Percentiles rank a stretch among this genome's conserved stretches.
Conservation (phyloP, 2,797 vertebrate species). For the Cryptoblepharus egeriae region DNA sequence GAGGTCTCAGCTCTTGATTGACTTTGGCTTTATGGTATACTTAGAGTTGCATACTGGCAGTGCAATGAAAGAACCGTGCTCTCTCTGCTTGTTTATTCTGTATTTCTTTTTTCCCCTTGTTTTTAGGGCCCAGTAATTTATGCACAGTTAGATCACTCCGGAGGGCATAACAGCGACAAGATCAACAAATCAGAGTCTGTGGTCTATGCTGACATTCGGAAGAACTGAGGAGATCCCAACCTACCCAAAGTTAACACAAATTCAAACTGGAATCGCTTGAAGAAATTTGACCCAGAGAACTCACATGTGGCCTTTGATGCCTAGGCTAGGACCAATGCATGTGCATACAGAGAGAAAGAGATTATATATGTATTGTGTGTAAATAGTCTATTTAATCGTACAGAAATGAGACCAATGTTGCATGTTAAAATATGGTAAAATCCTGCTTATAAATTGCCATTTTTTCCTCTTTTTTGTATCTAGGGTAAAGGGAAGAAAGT, state of each 20-base stretch:
- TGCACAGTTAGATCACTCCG: slow-evolving; percentile 93
- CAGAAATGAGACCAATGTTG: slow-evolving; percentile 69
- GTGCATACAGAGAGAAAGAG: slow-evolving; percentile 66
- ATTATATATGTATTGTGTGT: slow-evolving; percentile 72
- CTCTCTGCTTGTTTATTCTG: slow-evolving; percentile 8
- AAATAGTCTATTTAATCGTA: slow-evolving; percentile 80
- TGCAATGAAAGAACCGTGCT: not conserved
- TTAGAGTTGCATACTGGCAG: not conserved
- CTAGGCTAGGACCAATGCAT: slow-evolving; percentile 72
- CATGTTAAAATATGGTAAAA: slow-evolving; percentile 69
- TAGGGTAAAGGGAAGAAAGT: slow-evolving; percentile 61
- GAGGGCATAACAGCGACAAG: slow-evolving; percentile 85
- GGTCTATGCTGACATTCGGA: slow-evolving; percentile 94
- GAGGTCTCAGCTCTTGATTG: slow-evolving; percentile 22
- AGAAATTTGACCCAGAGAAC: slow-evolving; percentile 66
- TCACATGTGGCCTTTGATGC: slow-evolving; percentile 71
- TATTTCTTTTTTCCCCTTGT: slow-evolving; percentile 9
- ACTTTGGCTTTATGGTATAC: slow-evolving; percentile 19
- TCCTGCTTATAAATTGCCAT: slow-evolving; percentile 71
- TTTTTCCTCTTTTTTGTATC: slow-evolving; percentile 67
- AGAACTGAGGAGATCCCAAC: slow-evolving; percentile 82
- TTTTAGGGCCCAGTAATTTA: slow-evolving; percentile 91
- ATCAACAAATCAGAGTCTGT: slow-evolving; percentile 96
- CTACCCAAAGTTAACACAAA: slow-evolving; percentile 50
- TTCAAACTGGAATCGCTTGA: slow-evolving; percentile 68